Evolutionary conservation across 2,113 vertebrate species (phyloP).

Genomic region (Erythrocebus patas): DNA sequence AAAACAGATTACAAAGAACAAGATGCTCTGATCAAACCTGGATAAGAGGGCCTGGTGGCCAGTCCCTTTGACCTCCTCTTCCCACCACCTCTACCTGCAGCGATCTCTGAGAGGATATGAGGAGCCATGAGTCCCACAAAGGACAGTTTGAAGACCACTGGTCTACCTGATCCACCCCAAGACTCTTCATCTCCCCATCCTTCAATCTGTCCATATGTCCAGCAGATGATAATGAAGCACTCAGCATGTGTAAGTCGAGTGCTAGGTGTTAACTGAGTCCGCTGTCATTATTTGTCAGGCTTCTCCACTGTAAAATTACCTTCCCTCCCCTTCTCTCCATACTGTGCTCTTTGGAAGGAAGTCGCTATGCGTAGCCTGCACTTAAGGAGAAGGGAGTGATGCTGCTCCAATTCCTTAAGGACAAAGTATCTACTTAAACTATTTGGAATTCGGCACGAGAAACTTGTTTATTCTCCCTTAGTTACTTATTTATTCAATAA

Average conservation of each 20-base stretch:
- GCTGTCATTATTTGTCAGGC: background rate
- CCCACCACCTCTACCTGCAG: fast-evolving
- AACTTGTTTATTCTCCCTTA: no score
- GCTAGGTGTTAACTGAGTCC: no score
- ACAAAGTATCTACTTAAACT: no score
- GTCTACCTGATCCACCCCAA: background rate
- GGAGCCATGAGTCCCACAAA: background rate
- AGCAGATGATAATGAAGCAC: background rate
- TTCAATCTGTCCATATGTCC: background rate
- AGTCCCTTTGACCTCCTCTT: background rate
- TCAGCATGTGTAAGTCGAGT: fast-evolving
- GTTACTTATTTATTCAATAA: no score
- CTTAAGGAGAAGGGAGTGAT: no score
- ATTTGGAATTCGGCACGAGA: no score
- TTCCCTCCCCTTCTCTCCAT: no score
- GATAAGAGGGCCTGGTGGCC: background rate
- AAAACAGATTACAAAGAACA: background rate
- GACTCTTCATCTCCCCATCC: background rate
- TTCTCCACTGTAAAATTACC: background rate
- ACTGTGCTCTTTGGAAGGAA: no score
- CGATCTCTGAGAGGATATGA: background rate
- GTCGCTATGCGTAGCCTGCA: no score
- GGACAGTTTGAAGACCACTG: background rate
- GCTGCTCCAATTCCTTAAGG: no score
- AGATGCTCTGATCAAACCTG: background rate